These are phyloP conservation scores for Bombus breviceps DNA, from an alignment of 1,140 invertebrate genomes.

Conservation along the genomic window DNA sequence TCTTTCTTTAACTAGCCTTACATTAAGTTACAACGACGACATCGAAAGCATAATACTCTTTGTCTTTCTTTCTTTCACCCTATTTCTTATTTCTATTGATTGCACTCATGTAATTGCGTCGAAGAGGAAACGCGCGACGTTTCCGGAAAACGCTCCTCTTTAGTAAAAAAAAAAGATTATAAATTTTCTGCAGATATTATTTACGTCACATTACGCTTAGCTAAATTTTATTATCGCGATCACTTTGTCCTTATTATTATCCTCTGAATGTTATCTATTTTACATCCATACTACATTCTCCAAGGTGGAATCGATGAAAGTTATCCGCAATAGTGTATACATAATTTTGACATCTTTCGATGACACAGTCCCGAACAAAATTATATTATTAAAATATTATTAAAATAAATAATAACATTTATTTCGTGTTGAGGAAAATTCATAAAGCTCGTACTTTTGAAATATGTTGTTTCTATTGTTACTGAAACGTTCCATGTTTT, in stretches of 20 bases:
- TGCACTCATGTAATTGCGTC: not conserved
- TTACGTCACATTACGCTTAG: not conserved
- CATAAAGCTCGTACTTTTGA: not conserved
- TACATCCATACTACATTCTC: not conserved
- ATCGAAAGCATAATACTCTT: slow-evolving; percentile 36
- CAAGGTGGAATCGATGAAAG: not conserved
- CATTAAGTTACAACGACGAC: slow-evolving; percentile 26
- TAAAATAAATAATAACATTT: no score
- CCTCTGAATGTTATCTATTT: not conserved
- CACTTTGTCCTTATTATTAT: not conserved
- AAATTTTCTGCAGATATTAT: not conserved
- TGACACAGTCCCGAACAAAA: no score
- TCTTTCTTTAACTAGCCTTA: slow-evolving; percentile 7
- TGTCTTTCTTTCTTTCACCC: not conserved
- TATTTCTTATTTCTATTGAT: not conserved
- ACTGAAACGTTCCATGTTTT: not conserved
- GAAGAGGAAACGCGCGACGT: not conserved
- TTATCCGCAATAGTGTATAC: no score
- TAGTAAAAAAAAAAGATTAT: not conserved
- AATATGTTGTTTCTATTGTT: not conserved
- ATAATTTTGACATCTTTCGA: not conserved
- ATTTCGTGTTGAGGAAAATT: not conserved
- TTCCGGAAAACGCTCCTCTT: not conserved
- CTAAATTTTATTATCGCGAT: not conserved
- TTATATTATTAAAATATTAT: no score